Conservation (phyloP, 2,888 invertebrate species). For the Scaptomyza parva region DNA sequence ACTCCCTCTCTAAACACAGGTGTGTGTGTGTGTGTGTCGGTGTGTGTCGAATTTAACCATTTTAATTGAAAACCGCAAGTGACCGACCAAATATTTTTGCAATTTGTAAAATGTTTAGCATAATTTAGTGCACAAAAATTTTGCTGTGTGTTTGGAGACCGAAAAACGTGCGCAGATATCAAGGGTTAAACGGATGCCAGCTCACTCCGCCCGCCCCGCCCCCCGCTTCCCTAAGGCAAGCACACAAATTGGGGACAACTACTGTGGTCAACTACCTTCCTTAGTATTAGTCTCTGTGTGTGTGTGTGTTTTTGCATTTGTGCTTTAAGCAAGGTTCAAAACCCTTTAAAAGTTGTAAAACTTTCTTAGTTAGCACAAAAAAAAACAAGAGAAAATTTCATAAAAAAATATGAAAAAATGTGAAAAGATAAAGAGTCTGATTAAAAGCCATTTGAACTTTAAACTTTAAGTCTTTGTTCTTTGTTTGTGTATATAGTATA, state of each 20-base stretch:
- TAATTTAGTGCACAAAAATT: conserved; percentile 47
- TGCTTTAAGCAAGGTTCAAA: background rate
- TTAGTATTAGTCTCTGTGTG: background rate
- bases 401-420: too few relatives aligned
- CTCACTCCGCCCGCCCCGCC: background rate
- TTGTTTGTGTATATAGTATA: too few relatives aligned
- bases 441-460: too few relatives aligned
- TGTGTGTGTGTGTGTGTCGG: conserved; percentile 2
- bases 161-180: conserved; percentile 10
- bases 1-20: background rate
- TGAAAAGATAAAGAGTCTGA: too few relatives aligned
- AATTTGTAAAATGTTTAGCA: conserved; percentile 55
- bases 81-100: conserved; percentile 55
- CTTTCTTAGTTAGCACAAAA: background rate
- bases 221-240: background rate
- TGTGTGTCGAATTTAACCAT: conserved; percentile 50
- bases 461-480: too few relatives aligned
- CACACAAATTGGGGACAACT: background rate
- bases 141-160: too few relatives aligned
- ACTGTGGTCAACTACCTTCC: background rate
- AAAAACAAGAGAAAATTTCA: background rate
- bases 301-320: background rate
- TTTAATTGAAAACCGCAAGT: conserved; percentile 73
- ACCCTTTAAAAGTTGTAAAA: background rate
- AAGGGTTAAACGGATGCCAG: conserved; percentile 4